Conservation (phyloP, 2,113 vertebrate species). For the Anolis sagrei region DNA sequence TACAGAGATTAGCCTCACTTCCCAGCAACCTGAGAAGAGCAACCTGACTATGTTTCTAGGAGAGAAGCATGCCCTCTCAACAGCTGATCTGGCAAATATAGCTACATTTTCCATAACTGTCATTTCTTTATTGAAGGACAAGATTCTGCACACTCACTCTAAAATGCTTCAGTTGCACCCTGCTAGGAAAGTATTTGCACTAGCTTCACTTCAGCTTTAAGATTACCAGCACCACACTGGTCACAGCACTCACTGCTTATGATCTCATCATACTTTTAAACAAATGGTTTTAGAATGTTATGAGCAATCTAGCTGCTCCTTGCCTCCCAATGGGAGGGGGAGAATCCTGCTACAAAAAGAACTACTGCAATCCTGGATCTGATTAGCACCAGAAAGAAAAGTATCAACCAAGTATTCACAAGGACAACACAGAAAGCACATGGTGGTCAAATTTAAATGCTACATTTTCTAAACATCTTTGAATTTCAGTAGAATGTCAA, state of each 20-base stretch:
- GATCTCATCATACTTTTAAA: background rate
- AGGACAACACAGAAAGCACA: background rate
- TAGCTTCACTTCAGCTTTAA: background rate
- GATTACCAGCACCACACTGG: background rate
- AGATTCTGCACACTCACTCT: background rate
- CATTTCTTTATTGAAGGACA: slow-evolving; percentile 6
- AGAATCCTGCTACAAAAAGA: background rate
- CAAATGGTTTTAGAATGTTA: background rate
- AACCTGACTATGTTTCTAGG: background rate
- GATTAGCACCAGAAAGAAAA: background rate
- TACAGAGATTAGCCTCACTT: slow-evolving; percentile 29
- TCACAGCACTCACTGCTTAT: background rate
- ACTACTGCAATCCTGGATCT: too few species aligned
- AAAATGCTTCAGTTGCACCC: background rate
- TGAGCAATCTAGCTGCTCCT: background rate
- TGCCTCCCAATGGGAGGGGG: background rate
- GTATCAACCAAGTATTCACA: background rate
- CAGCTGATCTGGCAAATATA: background rate
- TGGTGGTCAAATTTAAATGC: background rate
- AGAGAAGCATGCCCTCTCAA: slow-evolving; percentile 26
- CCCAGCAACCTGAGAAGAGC: slow-evolving; percentile 37
- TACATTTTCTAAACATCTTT: slow-evolving; percentile 23
- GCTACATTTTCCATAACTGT: slow-evolving; percentile 18
- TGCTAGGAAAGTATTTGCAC: background rate
- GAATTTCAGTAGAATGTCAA: background rate